Evolutionary conservation across 2,113 vertebrate genomes (phyloP), one percentile per base, ranked within the genome.

Genomic region (Esox niger): DNA sequence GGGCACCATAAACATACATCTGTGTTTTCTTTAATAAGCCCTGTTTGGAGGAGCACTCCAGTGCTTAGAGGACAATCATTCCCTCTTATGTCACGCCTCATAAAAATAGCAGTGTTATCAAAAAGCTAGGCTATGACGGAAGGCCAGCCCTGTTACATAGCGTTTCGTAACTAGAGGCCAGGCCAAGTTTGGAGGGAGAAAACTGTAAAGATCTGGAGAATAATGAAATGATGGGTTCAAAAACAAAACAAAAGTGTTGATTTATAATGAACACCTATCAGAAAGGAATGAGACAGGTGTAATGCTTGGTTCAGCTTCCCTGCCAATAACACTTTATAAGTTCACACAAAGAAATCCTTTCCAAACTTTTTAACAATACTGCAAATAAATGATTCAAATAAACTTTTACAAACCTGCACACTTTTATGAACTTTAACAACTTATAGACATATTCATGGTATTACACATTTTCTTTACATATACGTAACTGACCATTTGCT

Each of bases 21-120:
- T 71, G 68, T 88, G 83, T 89, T 90, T 84, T 89, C 86, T 89
- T 91, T 91, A 88, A 90, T 89, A 91, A 88, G 78, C 65, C 77
- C 49, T 88, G 84, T 88, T 87, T 90, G 79, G 70, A 86, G 81
- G 87, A 69, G n/a, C 23, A 65, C 70, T 81, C 60, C 70, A 25
- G 80, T 77, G 75, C 68, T 70, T 72, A 69, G 71, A 69, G 68
- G 62, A 76, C 81, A 80, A 82, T 81, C 74, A 79, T 84, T 75
- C 76, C 67, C 71, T 59, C 55, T 65, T 68, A 64, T 78, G 73
- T 61, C 68, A 71, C 21, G 25, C 31, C 71, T 69, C 74, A 29
- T 76, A 73, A 82, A 84, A 84, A 82, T 69, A 77, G 32, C 54
- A 21, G 29, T 2, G 8, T 72, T 79, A 72, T 66, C 49, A 56